A percentile compares a stretch with the other conserved stretches of the same genome.
Conservation (phyloP, 2,113 vertebrate species). For the Microtus montanus region DNA sequence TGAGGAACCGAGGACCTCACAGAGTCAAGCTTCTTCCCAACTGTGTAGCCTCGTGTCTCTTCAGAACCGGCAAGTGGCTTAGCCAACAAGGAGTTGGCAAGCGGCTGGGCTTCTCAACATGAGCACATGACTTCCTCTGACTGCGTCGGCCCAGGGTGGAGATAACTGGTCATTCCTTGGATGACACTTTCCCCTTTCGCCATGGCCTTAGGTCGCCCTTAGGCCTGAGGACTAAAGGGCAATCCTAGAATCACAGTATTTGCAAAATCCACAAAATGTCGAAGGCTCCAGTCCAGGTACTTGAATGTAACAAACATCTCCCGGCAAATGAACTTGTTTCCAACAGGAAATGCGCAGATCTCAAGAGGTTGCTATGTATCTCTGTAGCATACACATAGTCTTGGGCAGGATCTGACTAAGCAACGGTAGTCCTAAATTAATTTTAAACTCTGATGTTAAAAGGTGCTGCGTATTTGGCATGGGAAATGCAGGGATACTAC, state of each 20-base stretch:
- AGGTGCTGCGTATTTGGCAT: neutral
- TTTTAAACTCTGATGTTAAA: neutral
- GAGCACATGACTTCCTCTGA: conserved; percentile 4
- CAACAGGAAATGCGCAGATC: neutral
- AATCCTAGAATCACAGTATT: conserved; percentile 49
- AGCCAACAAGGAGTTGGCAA: neutral
- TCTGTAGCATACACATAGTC: neutral
- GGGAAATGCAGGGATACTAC: neutral
- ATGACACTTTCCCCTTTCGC: conserved; percentile 13
- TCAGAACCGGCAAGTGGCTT: neutral
- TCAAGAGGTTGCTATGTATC: neutral
- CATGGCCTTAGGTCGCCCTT: neutral
- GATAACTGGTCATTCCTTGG: neutral
- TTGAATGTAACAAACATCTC: neutral
- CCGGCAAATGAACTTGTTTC: neutral
- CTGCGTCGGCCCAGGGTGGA: conserved; percentile 1
- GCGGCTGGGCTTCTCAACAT: neutral
- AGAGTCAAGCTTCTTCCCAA: neutral
- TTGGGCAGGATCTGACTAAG: neutral
- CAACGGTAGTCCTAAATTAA: neutral
- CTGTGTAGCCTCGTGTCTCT: neutral
- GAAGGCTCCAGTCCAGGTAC: conserved; percentile 1
- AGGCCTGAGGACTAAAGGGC: conserved; percentile 9
- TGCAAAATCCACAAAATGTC: conserved; percentile 26
- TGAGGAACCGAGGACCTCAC: neutral